Evolutionary conservation across 2,113 vertebrate species (phyloP), one percentile per base, ranked within the genome.

Genomic region (Atrichornis clamosus): DNA sequence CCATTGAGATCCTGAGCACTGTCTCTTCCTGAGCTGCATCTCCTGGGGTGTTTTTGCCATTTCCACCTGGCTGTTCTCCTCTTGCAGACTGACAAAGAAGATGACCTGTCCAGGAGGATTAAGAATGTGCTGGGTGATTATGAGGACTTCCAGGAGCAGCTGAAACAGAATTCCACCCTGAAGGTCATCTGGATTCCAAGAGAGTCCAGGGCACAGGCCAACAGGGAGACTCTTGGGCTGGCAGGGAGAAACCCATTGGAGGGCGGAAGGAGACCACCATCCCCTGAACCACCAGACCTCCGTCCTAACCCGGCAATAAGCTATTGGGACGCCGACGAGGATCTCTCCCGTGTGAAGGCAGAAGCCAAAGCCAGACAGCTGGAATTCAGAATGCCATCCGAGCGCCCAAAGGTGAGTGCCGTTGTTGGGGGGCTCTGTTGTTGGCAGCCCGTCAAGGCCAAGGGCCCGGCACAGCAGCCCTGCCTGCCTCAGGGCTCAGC

Each of bases 61-160:
- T 58, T 52, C 46, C 50, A 41, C 18, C 27, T 56, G 37, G 69
- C 58, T 81, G 30, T 77, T 89, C 52, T 86, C 65, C 56, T 91
- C 60, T 87, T 97, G 42, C 94, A 99, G 99, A 99, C 98, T 70
- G 97, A 98, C 83, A 99, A 98, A 95, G 98, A 97, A 17, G 99
- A 99, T 97, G 99, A 99, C 64, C 97, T 99, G 62, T 99, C 99
- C 59, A 98, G 96, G 83, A 98, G 98, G 56, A 98, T 99, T 96
- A 98, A 98, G 96, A 99, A 94, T 65, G 98, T 99, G 98, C 96
- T 99, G 95, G 99, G 99, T 39, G 97, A 97, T 97, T 99, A 99
- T 12, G 98, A 98, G 94, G 98, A 99, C 87, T 96, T 98, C 87
- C 98, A 97, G 93, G 98, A 96, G 23, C 62, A 98, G 39, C 95